phyloP scores from a whole-genome alignment of 2,797 vertebrate species.

The Zonotrichia albicollis region DNA sequence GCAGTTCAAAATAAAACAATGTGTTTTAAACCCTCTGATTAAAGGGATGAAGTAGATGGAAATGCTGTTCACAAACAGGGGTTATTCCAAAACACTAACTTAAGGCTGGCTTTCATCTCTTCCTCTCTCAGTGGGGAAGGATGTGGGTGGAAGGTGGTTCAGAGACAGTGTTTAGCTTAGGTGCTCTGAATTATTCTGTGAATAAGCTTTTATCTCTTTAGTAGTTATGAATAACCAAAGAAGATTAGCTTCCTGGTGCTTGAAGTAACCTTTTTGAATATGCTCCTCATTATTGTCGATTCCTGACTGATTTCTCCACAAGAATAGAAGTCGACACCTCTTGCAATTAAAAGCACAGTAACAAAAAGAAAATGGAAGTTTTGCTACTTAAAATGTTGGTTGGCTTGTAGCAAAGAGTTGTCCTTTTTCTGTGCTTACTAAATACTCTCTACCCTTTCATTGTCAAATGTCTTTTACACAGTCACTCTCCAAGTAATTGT shows the following conservation, averaged over 20 bases:
- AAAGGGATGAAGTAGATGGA: not conserved
- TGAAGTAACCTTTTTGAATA: slow-evolving; percentile 23
- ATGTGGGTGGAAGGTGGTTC: not conserved
- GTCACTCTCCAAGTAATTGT: not conserved
- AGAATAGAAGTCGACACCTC: not conserved
- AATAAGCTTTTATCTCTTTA: slow-evolving; percentile 31
- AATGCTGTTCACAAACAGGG: not conserved
- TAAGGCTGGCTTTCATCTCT: not conserved
- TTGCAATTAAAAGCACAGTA: not conserved
- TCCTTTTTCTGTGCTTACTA: not conserved
- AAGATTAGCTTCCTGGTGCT: slow-evolving; percentile 22
- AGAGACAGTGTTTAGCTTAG: slow-evolving; percentile 7
- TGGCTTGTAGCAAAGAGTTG: not conserved
- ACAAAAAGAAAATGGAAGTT: not conserved
- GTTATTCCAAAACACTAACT: not conserved
- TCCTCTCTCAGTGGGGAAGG: not conserved
- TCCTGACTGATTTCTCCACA: slow-evolving; percentile 32
- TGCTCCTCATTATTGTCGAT: not conserved
- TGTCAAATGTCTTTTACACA: not conserved
- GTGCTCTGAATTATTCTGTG: slow-evolving; percentile 25
- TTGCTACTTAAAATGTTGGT: not conserved
- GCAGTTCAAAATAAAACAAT: slow-evolving; percentile 1
- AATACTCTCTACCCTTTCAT: not conserved
- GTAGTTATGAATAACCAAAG: slow-evolving; percentile 25
- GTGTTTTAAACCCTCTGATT: not conserved